Evolutionary conservation across 2,888 invertebrate genomes (phyloP).

Genomic region (Chouioia cunea): DNA sequence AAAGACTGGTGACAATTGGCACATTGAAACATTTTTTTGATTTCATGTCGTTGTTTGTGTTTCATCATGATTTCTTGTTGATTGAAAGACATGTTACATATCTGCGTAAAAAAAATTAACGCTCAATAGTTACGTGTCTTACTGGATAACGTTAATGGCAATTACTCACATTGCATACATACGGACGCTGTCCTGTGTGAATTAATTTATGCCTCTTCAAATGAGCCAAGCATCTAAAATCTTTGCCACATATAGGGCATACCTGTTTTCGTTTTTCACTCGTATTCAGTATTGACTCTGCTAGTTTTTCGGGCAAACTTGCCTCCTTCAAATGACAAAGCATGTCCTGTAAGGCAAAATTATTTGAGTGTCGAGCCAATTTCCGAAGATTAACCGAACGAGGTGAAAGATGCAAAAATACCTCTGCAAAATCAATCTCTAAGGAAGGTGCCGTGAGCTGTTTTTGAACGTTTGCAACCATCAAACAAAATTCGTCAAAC

Average conservation of each 20-base stretch:
- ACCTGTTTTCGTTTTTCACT: slow-evolving; percentile 51
- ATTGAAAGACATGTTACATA: slow-evolving; percentile 64
- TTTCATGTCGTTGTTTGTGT: slow-evolving; percentile 62
- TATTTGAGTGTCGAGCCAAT: slow-evolving; percentile 22
- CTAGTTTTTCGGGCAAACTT: slow-evolving; percentile 49
- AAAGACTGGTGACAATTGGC: slow-evolving; percentile 64
- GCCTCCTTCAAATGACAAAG: slow-evolving; percentile 60
- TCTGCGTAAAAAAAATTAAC: slow-evolving; percentile 50
- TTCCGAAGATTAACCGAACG: background rate
- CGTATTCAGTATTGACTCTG: slow-evolving; percentile 19
- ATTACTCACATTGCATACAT: slow-evolving; percentile 68
- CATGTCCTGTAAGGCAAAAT: slow-evolving; percentile 55
- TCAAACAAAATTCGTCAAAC: slow-evolving; percentile 65
- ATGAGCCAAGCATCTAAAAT: slow-evolving; percentile 73
- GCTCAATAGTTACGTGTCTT: slow-evolving; percentile 9
- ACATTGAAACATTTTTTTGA: slow-evolving; percentile 62
- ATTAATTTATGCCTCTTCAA: slow-evolving; percentile 72
- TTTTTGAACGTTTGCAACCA: slow-evolving; percentile 65
- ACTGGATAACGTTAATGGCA: background rate
- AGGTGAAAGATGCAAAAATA: slow-evolving; percentile 43
- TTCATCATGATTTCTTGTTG: slow-evolving; percentile 63
- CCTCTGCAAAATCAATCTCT: slow-evolving; percentile 65
- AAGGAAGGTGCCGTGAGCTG: slow-evolving; percentile 60
- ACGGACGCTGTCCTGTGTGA: slow-evolving; percentile 72
- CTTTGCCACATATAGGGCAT: slow-evolving; percentile 69